Evolutionary conservation across 2,113 vertebrate genomes (phyloP), one percentile per base, ranked within the genome.

Genomic region (Uropsilus gracilis): DNA sequence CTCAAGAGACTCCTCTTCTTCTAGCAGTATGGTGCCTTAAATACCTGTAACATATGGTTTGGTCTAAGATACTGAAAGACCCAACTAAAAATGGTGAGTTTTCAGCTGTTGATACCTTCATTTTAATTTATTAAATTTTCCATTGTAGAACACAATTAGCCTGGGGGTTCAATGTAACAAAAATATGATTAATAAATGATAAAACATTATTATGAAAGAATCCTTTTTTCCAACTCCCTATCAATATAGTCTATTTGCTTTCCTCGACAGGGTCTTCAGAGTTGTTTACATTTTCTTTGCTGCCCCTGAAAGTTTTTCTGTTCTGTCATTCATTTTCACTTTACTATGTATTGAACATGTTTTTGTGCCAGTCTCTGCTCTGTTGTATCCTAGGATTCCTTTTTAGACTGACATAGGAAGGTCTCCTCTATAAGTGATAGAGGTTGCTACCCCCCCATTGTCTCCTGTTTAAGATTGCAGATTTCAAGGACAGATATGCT

Each of bases 41-140:
- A 69, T 89, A 68, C 5, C 42, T 50, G 22, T 89, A 91, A 55
- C 59, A 42, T 48, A 59, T 63, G 59, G 39, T 88, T 90, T 86
- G 55, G 18, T 39, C 6, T 86, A 83, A 55, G 78, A 64, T 89
- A 68, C 26, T 80, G 76, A 82, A 93, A 92, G 73, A 8, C 34
- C 37, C 39, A 73, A 17, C 94, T 63, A 88, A 92, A 90, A 83
- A 48, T 63, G 13, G 9, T 77, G 66, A 53, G 24, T 80, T 89
- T 96, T 82, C 6, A 90, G 32, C 30, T 46, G 73, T 86, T 95
- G n/a, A 53, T 46, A 39, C 34, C 14, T 71, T 89, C 63, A 37
- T 84, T 76, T 89, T 89, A 63, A 89, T 66, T 86, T 81, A 34
- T 76, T 64, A 90, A 44, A 12, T 82, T 17, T 82, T 89, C 18